Base-by-base conservation (phyloP, 2,113 vertebrate species). In the Pachyramphus minor region DNA sequence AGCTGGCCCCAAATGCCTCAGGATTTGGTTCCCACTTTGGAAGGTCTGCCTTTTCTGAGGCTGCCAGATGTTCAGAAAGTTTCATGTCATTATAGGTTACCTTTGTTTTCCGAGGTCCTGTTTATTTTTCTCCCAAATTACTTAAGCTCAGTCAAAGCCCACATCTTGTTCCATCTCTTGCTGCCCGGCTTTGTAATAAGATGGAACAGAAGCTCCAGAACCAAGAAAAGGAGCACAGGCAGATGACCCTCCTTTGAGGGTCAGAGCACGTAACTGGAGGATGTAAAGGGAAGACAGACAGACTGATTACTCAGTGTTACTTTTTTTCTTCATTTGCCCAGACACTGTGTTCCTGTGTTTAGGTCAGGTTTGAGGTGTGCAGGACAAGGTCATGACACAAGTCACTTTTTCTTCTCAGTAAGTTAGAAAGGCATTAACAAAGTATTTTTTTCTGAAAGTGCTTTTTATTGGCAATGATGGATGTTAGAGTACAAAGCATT, bases 371-470 rank as follows among this genome's bases (percentile, higher is more conserved):
- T 67, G 39, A 33, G 71, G 45, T 66, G 35, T 7, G 14, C 50
- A 56, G 82, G 37, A 73, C 3, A 14, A 95, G 62, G 49, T 45
- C 3, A 2, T 7, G 56, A 84, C 82, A 78, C 47, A 44, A 82
- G 53, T 44, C 49, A 80, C 45, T 67, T 52, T 92, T 62, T 56
- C 83, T 84, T 95, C 93, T 96, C 79, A 78, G 94, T 93, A 88
- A 95, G 79, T 31, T 90, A 78, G 87, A 89, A 91, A 95, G 88
- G 60, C 12, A 41, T 22, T 75, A 78, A 85, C 45, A 71, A 86
- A 92, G 83, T n/a, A 45, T 77, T 62, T 87, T 96, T 87, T 94
- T 96, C 89, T 60, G 80, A 91, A 82, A 66, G 27, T 69, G 76
- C 39, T 50, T 89, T 97, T 96, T 84, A 73, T 69, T 90, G 90